Evolutionary conservation across 2,888 invertebrate genomes (phyloP).

Genomic region (Epirrhoe tristata): DNA sequence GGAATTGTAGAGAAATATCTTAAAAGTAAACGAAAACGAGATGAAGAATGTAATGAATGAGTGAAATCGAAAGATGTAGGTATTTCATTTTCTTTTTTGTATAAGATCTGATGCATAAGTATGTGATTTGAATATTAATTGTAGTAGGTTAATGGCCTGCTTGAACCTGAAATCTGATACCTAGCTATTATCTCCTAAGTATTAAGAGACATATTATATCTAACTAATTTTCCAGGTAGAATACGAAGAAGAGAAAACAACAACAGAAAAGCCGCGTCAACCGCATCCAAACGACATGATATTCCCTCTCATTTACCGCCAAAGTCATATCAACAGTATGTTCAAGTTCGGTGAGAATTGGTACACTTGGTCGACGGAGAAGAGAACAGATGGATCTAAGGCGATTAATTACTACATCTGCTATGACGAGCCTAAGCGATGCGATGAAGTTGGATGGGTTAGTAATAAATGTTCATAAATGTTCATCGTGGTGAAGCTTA

Average conservation of each 20-base stretch:
- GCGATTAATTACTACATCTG: conserved; percentile 74
- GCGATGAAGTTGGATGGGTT: conserved; percentile 81
- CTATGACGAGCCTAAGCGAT: conserved; percentile 77
- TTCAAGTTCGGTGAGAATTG: conserved; percentile 79
- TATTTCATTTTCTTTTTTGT: too few species aligned
- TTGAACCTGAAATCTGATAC: too few species aligned
- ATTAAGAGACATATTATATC: too few species aligned
- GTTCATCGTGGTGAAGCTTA: too few species aligned
- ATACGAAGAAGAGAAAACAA: conserved; percentile 62
- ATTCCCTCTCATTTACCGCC: conserved; percentile 75
- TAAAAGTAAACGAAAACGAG: too few species aligned
- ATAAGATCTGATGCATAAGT: too few species aligned
- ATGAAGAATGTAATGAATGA: too few species aligned
- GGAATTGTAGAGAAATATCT: too few species aligned
- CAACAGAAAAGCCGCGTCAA: conserved; percentile 61
- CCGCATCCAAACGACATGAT: conserved; percentile 76
- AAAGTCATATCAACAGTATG: conserved; percentile 77
- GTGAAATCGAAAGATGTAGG: too few species aligned
- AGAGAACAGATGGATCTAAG: conserved; percentile 71
- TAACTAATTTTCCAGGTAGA: conserved; percentile 45
- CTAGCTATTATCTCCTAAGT: too few species aligned
- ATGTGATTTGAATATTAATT: too few species aligned
- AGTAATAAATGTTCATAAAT: conserved; percentile 40
- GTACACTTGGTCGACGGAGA: conserved; percentile 80
- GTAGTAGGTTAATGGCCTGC: too few species aligned